Percentiles rank a stretch among this genome's conserved stretches.
phyloP scores from a whole-genome alignment of 2,113 vertebrate species.

The Corythoichthys haematopterus region DNA sequence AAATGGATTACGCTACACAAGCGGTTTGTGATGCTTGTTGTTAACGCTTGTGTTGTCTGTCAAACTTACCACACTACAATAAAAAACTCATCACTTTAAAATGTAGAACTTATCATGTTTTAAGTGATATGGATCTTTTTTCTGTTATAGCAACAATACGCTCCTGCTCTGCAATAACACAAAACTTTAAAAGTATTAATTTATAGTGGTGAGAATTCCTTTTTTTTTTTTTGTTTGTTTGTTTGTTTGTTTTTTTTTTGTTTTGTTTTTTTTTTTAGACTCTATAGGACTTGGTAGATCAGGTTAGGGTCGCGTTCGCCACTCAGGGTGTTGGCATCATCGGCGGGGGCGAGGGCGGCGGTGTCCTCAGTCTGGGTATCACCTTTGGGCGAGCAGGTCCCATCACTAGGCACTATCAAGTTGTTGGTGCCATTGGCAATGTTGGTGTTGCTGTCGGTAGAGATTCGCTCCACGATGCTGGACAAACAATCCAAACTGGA shows the following conservation, averaged over 20 bases:
- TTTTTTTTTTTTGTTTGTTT: no score
- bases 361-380: slow-evolving; percentile 7
- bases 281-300: slow-evolving; percentile 90
- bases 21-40: no score
- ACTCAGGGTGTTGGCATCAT: slow-evolving; percentile 43
- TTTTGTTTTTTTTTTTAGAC: not conserved
- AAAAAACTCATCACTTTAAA: no score
- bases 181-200: no score
- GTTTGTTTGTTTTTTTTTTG: not conserved
- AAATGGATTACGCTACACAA: no score
- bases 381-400: slow-evolving; percentile 16
- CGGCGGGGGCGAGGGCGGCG: slow-evolving; percentile 58
- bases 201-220: no score
- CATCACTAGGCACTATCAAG: slow-evolving; percentile 57
- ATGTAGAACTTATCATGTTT: no score
- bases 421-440: slow-evolving; percentile 45
- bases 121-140: no score
- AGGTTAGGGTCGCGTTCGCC: slow-evolving; percentile 76
- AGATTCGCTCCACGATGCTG: slow-evolving; percentile 97
- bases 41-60: no score
- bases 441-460: slow-evolving; percentile 72
- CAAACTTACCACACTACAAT: no score
- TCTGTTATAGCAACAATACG: no score
- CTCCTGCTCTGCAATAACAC: no score
- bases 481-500: slow-evolving; percentile 95